Evolutionary conservation across 2,888 invertebrate species (phyloP).

Genomic region (Saturnia pavonia): DNA sequence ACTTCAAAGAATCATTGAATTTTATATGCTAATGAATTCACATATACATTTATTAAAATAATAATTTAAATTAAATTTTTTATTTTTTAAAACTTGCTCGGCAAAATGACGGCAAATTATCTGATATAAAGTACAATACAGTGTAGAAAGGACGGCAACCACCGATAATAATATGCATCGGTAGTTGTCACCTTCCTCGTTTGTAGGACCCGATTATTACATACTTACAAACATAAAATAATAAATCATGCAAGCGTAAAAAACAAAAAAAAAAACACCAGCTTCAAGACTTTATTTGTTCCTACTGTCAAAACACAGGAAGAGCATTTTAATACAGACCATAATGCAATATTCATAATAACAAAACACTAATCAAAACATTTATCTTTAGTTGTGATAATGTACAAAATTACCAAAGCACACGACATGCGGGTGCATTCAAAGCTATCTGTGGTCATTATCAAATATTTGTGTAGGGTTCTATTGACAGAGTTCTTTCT

Average conservation of each 20-base stretch:
- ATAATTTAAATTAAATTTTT: too few relatives aligned
- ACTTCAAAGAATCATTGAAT: background rate
- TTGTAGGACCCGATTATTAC: too few relatives aligned
- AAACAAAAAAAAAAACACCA: background rate
- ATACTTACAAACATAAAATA: background rate
- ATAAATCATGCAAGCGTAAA: background rate
- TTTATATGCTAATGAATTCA: background rate
- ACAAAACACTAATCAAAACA: constrained; percentile 52
- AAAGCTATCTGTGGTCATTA: constrained; percentile 68
- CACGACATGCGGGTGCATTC: constrained; percentile 71
- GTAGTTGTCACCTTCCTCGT: too few relatives aligned
- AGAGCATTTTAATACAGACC: constrained; percentile 22
- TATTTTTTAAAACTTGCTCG: too few relatives aligned
- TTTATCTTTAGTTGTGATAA: constrained; percentile 52
- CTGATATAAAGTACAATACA: too few relatives aligned
- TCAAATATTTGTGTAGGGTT: constrained; percentile 63
- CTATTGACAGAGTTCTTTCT: constrained; percentile 40
- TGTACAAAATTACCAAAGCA: constrained; percentile 59
- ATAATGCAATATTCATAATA: constrained; percentile 35
- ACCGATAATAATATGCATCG: too few relatives aligned
- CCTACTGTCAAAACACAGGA: constrained; percentile 21
- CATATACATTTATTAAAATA: too few relatives aligned
- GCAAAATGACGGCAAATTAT: too few relatives aligned
- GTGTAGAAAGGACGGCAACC: too few relatives aligned
- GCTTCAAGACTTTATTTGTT: constrained; percentile 12